These are phyloP conservation scores for Anguilla anguilla DNA, from an alignment of 2,797 vertebrate genomes.

Conservation along the genomic window DNA sequence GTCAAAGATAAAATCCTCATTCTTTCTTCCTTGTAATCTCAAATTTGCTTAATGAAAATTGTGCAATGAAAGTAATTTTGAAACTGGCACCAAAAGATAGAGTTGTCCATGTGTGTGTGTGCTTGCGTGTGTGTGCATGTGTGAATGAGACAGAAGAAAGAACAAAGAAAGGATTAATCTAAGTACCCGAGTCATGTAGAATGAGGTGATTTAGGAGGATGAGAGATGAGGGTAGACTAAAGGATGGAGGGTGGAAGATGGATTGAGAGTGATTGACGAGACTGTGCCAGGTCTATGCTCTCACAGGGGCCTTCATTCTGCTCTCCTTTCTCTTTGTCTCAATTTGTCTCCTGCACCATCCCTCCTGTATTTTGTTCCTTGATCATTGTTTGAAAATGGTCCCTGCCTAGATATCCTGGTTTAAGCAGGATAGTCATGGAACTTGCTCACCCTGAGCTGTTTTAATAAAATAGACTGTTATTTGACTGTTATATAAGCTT, in stretches of 20 bases:
- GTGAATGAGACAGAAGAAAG: neutral
- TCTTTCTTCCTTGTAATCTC: neutral
- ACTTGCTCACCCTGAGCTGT: neutral
- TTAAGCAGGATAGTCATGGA: constrained; percentile 6
- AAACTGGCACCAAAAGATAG: neutral
- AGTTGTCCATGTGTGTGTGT: neutral
- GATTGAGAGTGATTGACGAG: neutral
- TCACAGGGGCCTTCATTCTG: neutral
- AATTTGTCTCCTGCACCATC: neutral
- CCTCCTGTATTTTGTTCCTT: neutral
- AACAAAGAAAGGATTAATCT: neutral
- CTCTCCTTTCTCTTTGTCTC: neutral
- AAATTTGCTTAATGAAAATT: neutral
- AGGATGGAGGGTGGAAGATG: neutral
- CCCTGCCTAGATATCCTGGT: neutral
- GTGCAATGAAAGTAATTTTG: neutral
- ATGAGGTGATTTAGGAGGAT: neutral
- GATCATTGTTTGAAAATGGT: neutral
- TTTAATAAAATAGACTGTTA: constrained; percentile 1
- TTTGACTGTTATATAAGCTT: constrained; percentile 21
- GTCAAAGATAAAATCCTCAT: neutral
- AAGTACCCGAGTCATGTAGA: neutral
- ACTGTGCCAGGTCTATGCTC: neutral
- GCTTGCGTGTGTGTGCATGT: neutral
- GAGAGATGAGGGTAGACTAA: neutral